Evolutionary conservation across 2,113 vertebrate genomes (phyloP), one percentile per base, ranked within the genome.

Genomic region (Stigmatopora argus): DNA sequence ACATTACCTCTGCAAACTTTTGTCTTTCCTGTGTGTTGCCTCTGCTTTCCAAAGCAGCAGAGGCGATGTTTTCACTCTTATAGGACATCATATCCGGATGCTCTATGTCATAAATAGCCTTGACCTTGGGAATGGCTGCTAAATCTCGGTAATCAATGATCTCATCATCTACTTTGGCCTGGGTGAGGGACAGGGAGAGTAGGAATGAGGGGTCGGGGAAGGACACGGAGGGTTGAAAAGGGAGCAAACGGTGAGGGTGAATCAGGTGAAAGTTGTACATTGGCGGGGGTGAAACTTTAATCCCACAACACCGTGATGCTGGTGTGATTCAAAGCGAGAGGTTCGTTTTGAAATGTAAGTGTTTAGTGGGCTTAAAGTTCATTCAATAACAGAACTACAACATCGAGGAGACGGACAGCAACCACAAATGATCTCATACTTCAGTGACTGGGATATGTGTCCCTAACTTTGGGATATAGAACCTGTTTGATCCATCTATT

Each of bases 91-190:
- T 92, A 83, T 99, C 97, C 59, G 96, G 97, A 80, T 96, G 93
- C 80, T 99, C 97, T 77, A 99, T 97, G 80, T 99, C 97, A 88
- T 95, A 97, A 91, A 99, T 99, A 74, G 97, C 96, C 92, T 99
- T 99, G 91, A 98, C 97, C 92, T 95, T 98, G 90, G 97, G 97
- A 89, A 99, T 97, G 82, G 97, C 97, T 65, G 97, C 97, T 92
- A 99, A 93, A 78, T 98, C 94, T 90, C 95, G 93, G 87, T 99
- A 99, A 91, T 97, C 97, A 91, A 98, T 93, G 90, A 97, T 95
- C 90, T 98, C 94, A 83, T 98, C 95, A 92, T 98, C 95, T 92
- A 99, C 95, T 95, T 94, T 98, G 90, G 97, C 96, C 97, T 99
- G 91, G 80, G 77, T 89, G 80, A 79, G 90, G 82, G 66, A 78